These are phyloP conservation scores for Porites australiensis DNA, from an alignment of 64 coral and sea anemone species.

Conservation along the genomic window DNA sequence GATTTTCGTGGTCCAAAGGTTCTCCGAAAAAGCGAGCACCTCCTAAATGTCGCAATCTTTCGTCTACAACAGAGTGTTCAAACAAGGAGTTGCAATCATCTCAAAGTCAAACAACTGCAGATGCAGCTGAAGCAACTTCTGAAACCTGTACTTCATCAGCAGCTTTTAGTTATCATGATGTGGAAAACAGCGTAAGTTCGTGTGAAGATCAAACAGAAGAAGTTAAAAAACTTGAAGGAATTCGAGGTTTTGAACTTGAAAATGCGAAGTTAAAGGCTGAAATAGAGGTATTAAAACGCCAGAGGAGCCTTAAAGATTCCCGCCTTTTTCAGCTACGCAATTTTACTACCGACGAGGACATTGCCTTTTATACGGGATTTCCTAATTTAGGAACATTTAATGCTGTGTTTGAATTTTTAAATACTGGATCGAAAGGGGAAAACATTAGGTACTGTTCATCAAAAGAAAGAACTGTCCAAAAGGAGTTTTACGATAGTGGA, in stretches of 20 bases:
- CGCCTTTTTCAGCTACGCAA: background rate
- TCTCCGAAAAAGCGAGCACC: slow-evolving; percentile 5
- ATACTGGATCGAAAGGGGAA: slow-evolving; percentile 67
- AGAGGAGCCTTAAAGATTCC: background rate
- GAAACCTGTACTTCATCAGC: background rate
- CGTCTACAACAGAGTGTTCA: background rate
- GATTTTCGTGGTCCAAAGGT: slow-evolving; percentile 6
- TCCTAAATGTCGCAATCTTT: background rate
- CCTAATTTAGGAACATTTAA: slow-evolving; percentile 54
- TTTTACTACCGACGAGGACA: slow-evolving; percentile 18
- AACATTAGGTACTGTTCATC: slow-evolving; percentile 64
- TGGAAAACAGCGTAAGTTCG: background rate
- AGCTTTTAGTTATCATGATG: background rate
- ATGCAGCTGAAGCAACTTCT: background rate
- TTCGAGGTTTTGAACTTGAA: background rate
- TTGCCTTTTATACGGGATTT: no score
- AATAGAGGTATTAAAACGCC: slow-evolving; percentile 8
- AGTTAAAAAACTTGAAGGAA: background rate
- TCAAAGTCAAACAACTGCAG: slow-evolving; percentile 10
- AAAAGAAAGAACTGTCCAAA: no score
- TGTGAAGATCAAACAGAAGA: background rate
- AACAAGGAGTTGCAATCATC: background rate
- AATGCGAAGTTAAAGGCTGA: background rate
- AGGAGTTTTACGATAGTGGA: slow-evolving; percentile 33
- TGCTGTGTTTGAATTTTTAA: slow-evolving; percentile 61